Evolutionary conservation across 2,888 invertebrate genomes (phyloP).

Genomic region (Tribolium freemani): DNA sequence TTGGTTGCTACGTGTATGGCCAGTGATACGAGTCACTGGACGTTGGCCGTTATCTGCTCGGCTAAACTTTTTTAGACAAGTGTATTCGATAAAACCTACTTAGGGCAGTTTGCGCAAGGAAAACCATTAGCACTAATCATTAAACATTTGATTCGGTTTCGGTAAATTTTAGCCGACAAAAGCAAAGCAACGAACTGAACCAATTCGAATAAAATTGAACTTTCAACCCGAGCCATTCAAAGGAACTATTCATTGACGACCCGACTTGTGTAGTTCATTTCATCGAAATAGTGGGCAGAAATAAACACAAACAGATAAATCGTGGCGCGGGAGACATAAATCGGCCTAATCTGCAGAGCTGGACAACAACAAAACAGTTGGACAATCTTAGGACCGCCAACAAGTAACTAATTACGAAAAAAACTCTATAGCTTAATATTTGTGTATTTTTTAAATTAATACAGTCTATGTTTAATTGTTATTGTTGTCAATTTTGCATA

Average conservation of each 20-base stretch:
- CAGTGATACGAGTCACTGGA: conserved; percentile 54
- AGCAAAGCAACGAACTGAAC: conserved; percentile 27
- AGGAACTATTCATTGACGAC: conserved; percentile 19
- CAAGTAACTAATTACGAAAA: too few relatives aligned
- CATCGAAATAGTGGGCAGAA: conserved; percentile 6
- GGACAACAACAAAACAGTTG: background rate
- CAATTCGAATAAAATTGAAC: conserved; percentile 26
- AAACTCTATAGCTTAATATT: too few relatives aligned
- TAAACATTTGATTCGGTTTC: conserved; percentile 39
- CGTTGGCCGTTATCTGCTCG: conserved; percentile 42
- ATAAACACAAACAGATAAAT: conserved; percentile 38
- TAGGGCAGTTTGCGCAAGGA: conserved; percentile 33
- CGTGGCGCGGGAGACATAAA: conserved; percentile 6
- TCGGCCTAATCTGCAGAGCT: conserved; percentile 3
- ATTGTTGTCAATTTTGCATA: too few relatives aligned
- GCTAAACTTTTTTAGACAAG: conserved; percentile 38
- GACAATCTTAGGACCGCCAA: background rate
- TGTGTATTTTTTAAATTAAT: too few relatives aligned
- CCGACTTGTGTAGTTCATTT: conserved; percentile 18
- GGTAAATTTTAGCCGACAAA: conserved; percentile 12
- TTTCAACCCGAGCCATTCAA: conserved; percentile 17
- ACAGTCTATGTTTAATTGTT: too few relatives aligned
- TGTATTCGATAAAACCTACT: conserved; percentile 44
- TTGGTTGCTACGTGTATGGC: conserved; percentile 60
- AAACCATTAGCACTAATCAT: conserved; percentile 43